A percentile compares a stretch with the other conserved stretches of the same genome.
Conservation (phyloP, 2,797 vertebrate species). For the Hypotaenidia okinawae region DNA sequence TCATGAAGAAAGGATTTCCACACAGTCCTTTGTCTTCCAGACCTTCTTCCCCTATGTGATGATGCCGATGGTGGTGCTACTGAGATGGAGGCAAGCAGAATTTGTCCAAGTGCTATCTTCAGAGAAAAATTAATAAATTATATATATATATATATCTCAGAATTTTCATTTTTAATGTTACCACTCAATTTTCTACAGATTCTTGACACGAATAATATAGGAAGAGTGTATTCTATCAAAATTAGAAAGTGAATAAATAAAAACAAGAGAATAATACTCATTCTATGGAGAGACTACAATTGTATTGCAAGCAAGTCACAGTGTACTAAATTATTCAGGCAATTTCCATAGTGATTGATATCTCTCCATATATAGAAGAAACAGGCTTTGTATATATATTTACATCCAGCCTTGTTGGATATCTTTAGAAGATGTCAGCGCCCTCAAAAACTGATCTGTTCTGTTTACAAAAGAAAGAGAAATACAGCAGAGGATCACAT, state of each 20-base stretch:
- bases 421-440: neutral
- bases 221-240: neutral
- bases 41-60: neutral
- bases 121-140: neutral
- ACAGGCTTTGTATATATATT: neutral
- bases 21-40: neutral
- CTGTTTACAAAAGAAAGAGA: neutral
- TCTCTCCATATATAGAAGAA: neutral
- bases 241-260: neutral
- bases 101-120: neutral
- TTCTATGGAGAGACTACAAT: neutral
- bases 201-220: neutral
- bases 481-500: neutral
- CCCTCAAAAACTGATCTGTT: neutral
- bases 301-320: neutral
- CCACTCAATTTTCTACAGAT: neutral
- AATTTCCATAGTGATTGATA: neutral
- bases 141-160: no score
- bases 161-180: neutral
- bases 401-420: neutral
- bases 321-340: neutral
- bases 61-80: neutral
- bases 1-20: neutral
- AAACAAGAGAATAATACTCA: neutral
- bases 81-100: neutral